Evolutionary conservation across 2,113 vertebrate genomes (phyloP), one percentile per base, ranked within the genome.

Genomic region (Columba janthina): DNA sequence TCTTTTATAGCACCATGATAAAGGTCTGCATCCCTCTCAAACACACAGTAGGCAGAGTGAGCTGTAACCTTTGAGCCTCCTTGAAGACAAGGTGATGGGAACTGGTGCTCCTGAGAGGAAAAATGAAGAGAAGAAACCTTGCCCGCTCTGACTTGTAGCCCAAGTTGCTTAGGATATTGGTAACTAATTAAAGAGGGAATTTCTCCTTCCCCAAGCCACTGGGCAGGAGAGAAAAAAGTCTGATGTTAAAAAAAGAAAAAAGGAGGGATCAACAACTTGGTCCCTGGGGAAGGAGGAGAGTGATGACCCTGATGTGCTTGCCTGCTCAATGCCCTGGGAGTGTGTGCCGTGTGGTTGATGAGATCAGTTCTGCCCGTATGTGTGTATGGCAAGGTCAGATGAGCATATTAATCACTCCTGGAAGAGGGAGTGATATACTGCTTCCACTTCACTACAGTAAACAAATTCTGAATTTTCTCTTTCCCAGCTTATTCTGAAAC

Each of bases 391-490:
- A 75, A 40, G 95, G 95, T 89, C 89, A 93, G 48, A 26, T 16
- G 6, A 58, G 24, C 29, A 38, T 34, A 28, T 92, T 50, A 64
- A 78, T 86, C 86, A 31, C 48, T 54, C 12, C 61, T 40, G 24
- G 6, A 29, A n/a, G 31, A 86, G 67, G 29, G 61, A 92, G 44
- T 87, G 89, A 95, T 91, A 53, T 69, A 95, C 66, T 87, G 34
- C 80, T 94, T 92, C 91, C 87, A 89, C 65, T 48, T 67, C 58
- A 22, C 22, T 15, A 40, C 21, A 57, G 64, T 34, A 78, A 92
- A 66, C 19, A 77, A 66, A 71, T 38, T 34, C 54, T 58, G 73
- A 73, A 70, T 79, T 40, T 65, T 65, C 40, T 71, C 29, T 85
- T 81, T 73, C 53, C 58, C 6, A 4, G 12, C 10, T 9, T 51